Conservation (phyloP, 2,888 invertebrate species). For the Caenorhabditis virilis region DNA sequence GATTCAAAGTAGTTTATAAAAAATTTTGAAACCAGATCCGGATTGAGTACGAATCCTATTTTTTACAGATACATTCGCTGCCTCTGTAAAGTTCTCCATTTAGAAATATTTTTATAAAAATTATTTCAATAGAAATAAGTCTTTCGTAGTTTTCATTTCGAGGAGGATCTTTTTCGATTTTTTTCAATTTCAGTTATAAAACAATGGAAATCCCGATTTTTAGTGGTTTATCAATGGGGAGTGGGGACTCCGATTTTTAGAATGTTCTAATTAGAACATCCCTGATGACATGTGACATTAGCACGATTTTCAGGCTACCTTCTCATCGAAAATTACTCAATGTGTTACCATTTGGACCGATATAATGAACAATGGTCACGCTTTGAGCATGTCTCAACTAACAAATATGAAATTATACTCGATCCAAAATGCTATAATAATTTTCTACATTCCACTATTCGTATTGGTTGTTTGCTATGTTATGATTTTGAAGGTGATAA, state of each 20-base stretch:
- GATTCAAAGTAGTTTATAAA: too few species aligned
- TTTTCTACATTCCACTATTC: slow-evolving; percentile 54
- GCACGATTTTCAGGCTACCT: neutral
- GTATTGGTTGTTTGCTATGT: slow-evolving; percentile 54
- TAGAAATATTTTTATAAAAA: too few species aligned
- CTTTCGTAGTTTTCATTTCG: too few species aligned
- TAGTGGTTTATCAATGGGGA: neutral
- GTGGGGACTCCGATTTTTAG: neutral
- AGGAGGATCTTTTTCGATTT: too few species aligned
- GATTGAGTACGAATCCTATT: too few species aligned
- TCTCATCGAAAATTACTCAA: slow-evolving; percentile 40
- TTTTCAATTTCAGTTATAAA: too few species aligned
- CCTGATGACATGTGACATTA: neutral
- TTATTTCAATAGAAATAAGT: too few species aligned
- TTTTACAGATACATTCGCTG: too few species aligned
- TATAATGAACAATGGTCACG: slow-evolving; percentile 13
- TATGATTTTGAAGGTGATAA: slow-evolving; percentile 51
- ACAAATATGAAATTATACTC: slow-evolving; percentile 43
- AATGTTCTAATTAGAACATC: neutral
- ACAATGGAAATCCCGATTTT: neutral
- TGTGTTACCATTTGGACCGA: slow-evolving; percentile 54
- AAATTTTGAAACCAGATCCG: too few species aligned
- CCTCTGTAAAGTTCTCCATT: too few species aligned
- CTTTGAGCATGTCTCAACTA: slow-evolving; percentile 9
- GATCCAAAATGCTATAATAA: slow-evolving; percentile 38